These are phyloP conservation scores for Nineta flava DNA, from an alignment of 2,888 invertebrate genomes.

Conservation along the genomic window DNA sequence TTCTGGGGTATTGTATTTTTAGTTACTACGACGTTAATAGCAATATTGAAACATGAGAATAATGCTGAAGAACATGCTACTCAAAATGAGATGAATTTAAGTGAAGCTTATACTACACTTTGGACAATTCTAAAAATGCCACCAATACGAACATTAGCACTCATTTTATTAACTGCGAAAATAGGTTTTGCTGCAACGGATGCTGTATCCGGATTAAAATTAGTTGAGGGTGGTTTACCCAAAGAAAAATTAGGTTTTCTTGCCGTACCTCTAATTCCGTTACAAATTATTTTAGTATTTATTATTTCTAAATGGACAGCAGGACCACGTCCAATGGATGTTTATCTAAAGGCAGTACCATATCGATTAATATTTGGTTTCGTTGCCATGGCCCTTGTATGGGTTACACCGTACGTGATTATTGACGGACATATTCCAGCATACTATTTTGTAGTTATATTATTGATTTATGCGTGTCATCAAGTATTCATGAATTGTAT, in stretches of 20 bases:
- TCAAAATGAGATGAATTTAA: constrained; percentile 31
- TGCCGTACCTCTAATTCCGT: constrained; percentile 83
- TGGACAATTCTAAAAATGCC: constrained; percentile 70
- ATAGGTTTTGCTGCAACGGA: constrained; percentile 93
- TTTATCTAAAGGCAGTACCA: constrained; percentile 81
- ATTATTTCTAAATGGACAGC: constrained; percentile 50
- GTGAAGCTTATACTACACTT: constrained; percentile 68
- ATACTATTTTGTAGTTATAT: constrained; percentile 60
- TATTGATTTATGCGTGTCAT: constrained; percentile 73
- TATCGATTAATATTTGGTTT: constrained; percentile 73
- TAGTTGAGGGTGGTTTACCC: constrained; percentile 92
- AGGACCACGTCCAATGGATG: constrained; percentile 75
- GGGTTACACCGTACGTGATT: constrained; percentile 63
- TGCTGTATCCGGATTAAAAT: constrained; percentile 83
- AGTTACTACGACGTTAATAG: constrained; percentile 75
- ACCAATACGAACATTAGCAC: constrained; percentile 59
- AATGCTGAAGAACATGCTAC: constrained; percentile 24
- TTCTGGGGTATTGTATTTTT: constrained; percentile 94
- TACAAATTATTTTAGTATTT: constrained; percentile 80
- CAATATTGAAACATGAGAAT: constrained; percentile 72
- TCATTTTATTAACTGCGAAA: constrained; percentile 83
- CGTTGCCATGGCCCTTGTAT: constrained; percentile 69
- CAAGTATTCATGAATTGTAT: constrained; percentile 93
- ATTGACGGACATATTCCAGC: constrained; percentile 45
- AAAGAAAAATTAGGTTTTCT: constrained; percentile 87